Percentiles rank a stretch among this genome's conserved stretches.
Conservation (phyloP, 2,113 vertebrate species). For the Cryptotis parvus region DNA sequence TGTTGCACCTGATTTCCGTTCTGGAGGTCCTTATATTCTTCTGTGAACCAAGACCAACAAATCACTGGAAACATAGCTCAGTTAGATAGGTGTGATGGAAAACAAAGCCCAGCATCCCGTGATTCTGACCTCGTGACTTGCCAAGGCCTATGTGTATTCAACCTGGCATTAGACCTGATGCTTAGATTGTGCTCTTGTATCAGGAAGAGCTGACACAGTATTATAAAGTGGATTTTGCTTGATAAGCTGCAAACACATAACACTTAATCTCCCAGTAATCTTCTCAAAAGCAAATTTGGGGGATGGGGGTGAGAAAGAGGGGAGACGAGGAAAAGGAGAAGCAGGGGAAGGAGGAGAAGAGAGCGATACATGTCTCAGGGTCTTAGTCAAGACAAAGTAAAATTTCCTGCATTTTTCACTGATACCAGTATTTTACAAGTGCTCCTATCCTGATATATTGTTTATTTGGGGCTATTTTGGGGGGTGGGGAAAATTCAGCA, state of each 20-base stretch:
- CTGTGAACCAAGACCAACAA: not conserved
- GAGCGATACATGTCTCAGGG: not conserved
- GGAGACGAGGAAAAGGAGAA: too few species aligned
- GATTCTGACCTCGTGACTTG: not conserved
- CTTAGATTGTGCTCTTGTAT: not conserved
- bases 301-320: not conserved
- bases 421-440: not conserved
- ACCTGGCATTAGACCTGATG: not conserved
- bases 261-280: not conserved
- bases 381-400: not conserved
- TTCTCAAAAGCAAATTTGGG: not conserved
- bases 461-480: too few species aligned
- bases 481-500: too few species aligned
- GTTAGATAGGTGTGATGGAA: not conserved
- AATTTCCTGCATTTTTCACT: not conserved
- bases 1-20: slow-evolving; percentile 53
- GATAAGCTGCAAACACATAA: not conserved
- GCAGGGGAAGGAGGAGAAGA: too few species aligned
- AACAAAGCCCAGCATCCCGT: not conserved
- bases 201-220: not conserved
- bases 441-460: too few species aligned
- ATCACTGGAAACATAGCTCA: not conserved
- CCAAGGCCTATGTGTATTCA: not conserved
- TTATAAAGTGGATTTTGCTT: not conserved
- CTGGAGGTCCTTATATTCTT: not conserved